Base-by-base conservation (phyloP, 2,888 invertebrate genomes). In the Pimpla rufipes region DNA sequence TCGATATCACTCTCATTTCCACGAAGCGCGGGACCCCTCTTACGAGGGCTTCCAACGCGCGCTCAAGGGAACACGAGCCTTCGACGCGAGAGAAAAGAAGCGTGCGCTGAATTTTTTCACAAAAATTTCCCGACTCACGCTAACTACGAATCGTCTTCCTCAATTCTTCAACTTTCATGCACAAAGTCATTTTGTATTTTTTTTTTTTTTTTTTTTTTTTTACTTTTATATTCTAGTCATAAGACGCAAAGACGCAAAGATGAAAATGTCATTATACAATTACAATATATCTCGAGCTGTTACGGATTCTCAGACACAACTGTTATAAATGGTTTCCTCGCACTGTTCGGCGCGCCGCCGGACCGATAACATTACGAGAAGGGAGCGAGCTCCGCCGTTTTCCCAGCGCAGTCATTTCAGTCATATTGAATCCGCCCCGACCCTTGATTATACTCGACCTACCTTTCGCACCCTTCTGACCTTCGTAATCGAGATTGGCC, bases 1-100 rank as follows among this genome's bases (percentile, higher is more conserved):
- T 91, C 89, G 88, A 89, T 90, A 90, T 90, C 90, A 86, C 88
- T 88, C 89, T 91, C 90, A 88, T 90, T 90, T 89, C 89, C 86
- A 87, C 82, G 84, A 50, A 47, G 59, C 73, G 83, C 29, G 29
- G 29, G 29, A 2, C 79, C 79, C 83, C 85, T 79, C 67, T 67
- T 64, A 55, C 78, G 37, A 64, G 18, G 64, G 67, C 77, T 76
- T 64, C 68, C 18, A 21, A n/a, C n/a, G n/a, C n/a, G n/a, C 55
- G 55, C 55, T 55, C 4, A 55, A 23, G 55, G 55, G 23, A 55
- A 55, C 35, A 42, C n/a, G n/a, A n/a, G 11, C 16, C 8, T 37
- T 16, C n/a, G n/a, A 16, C 23, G 23, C 50, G 77, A 74, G 23
- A 84, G 50, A 68, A 62, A 45, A 74, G 29, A 71, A 70, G 29